Evolutionary conservation across 2,113 vertebrate genomes (phyloP).

Genomic region (Syngnathoides biaculeatus): DNA sequence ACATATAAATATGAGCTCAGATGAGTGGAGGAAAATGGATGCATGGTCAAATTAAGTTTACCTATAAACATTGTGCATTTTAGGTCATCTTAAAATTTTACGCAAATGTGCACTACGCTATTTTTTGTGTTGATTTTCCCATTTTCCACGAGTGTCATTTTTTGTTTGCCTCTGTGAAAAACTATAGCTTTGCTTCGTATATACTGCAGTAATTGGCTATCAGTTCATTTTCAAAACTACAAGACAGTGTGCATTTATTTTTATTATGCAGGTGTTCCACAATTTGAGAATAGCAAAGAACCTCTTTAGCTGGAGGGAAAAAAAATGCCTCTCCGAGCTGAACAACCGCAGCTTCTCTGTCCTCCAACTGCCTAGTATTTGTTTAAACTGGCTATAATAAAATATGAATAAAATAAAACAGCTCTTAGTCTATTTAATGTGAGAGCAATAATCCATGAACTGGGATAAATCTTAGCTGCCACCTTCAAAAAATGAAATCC

Average conservation of each 20-base stretch:
- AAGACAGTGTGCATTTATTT: neutral
- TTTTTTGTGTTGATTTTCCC: no score
- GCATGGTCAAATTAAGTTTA: no score
- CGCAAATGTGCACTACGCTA: no score
- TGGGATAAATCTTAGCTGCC: neutral
- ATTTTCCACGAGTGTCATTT: neutral
- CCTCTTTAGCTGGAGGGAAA: neutral
- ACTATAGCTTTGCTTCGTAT: neutral
- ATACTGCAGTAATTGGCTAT: neutral
- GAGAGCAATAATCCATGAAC: slow-evolving; percentile 8
- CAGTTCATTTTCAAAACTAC: neutral
- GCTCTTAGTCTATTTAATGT: slow-evolving; percentile 6
- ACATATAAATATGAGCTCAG: no score
- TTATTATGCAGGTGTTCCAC: neutral
- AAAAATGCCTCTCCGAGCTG: neutral
- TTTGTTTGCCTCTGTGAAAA: neutral
- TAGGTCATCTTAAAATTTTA: no score
- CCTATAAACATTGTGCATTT: no score
- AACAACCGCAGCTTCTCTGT: neutral
- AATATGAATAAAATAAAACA: neutral
- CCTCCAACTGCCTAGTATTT: neutral
- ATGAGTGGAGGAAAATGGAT: no score
- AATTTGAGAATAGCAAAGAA: neutral
- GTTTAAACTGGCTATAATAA: slow-evolving; percentile 6
- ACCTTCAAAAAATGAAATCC: neutral